Percentiles rank a stretch among this genome's conserved stretches.
phyloP scores from a whole-genome alignment of 2,888 invertebrate genomes.

The Melanargia galathea region DNA sequence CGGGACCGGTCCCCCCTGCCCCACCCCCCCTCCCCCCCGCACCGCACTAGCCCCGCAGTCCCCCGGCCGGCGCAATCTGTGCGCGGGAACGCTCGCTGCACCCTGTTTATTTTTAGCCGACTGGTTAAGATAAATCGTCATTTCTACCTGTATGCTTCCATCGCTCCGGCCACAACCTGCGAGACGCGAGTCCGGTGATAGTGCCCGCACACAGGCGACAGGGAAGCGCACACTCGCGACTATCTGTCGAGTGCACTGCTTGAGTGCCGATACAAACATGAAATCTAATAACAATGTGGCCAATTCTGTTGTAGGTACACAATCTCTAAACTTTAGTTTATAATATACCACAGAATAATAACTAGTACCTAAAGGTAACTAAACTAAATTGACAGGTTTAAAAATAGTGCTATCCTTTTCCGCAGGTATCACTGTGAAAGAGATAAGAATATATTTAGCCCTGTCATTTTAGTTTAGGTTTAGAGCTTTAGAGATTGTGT shows the following conservation, averaged over 20 bases:
- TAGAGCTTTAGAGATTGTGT: no score
- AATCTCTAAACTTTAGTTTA: no score
- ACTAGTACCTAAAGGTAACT: no score
- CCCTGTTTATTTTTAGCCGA: constrained; percentile 67
- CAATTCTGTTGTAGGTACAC: no score
- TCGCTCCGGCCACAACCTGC: neutral
- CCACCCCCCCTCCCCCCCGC: constrained; percentile 21
- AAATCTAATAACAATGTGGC: no score
- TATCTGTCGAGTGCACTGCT: neutral
- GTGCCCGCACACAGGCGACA: neutral
- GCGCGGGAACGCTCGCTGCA: constrained; percentile 47
- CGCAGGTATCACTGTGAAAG: no score
- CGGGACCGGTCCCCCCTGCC: constrained; percentile 40
- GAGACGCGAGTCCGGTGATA: constrained; percentile 1
- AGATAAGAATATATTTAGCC: no score
- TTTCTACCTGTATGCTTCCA: constrained; percentile 40
- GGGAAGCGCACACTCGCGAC: neutral
- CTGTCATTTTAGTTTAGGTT: no score
- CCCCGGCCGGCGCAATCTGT: constrained; percentile 43
- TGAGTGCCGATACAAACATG: no score
- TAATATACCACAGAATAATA: no score
- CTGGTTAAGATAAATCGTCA: constrained; percentile 60
- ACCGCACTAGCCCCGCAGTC: neutral
- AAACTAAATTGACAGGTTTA: no score
- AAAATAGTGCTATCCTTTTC: no score